phyloP scores from a whole-genome alignment of 2,113 vertebrate species.

The Pluvianellus socialis region DNA sequence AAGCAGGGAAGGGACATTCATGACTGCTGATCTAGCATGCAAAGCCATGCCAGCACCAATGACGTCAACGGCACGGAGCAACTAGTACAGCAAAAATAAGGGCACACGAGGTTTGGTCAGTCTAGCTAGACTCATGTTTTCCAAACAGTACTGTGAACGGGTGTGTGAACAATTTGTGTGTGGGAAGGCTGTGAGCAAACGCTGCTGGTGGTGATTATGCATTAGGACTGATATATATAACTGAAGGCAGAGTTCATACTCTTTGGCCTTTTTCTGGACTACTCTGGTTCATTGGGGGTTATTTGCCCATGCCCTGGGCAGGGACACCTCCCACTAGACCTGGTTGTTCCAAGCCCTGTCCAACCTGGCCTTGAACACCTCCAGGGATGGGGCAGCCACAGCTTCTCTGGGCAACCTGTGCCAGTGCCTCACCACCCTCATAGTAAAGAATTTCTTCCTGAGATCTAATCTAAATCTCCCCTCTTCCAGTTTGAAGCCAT shows the following conservation, averaged over 20 bases:
- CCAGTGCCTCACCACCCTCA: no score
- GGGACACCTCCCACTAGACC: no score
- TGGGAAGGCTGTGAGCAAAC: not conserved
- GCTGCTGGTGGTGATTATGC: not conserved
- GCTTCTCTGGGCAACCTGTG: no score
- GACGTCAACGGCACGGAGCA: not conserved
- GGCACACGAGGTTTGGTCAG: not conserved
- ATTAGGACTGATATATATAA: not conserved
- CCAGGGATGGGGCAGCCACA: no score
- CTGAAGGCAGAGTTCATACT: not conserved
- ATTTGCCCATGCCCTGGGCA: no score
- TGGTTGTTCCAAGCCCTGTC: no score
- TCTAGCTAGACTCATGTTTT: not conserved
- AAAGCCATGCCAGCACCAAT: not conserved
- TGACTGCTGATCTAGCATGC: no score
- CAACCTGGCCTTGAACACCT: no score
- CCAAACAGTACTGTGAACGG: not conserved
- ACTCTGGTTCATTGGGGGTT: not conserved
- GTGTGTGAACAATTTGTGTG: not conserved
- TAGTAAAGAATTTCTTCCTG: no score
- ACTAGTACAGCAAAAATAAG: not conserved
- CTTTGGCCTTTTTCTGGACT: not conserved
- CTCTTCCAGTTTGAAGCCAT: no score
- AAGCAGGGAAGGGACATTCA: not conserved
- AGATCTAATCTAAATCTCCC: no score